phyloP scores from a whole-genome alignment of 37 sponge, comb jelly and placozoan genomes.

The Spongia lamella region DNA sequence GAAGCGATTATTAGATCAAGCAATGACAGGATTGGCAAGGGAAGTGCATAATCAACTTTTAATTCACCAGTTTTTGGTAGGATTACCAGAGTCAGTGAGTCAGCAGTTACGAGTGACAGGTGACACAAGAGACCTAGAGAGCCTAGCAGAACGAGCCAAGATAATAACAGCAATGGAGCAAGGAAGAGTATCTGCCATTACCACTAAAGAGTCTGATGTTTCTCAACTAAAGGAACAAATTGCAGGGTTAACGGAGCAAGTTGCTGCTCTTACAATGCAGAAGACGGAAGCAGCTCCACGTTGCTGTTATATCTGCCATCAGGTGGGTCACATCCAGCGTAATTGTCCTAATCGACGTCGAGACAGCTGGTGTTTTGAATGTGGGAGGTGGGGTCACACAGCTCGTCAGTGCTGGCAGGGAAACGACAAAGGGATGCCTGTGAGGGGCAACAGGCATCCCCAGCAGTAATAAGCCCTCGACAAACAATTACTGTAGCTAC shows the following conservation, averaged over 20 bases:
- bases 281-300: background rate
- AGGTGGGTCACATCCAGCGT: conserved; percentile 13
- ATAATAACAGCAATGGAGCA: conserved; percentile 19
- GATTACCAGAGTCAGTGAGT: conserved; percentile 25
- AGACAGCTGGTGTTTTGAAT: conserved; percentile 4
- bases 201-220: background rate
- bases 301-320: conserved; percentile 11
- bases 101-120: conserved; percentile 35
- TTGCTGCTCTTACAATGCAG: conserved; percentile 12
- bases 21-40: conserved; percentile 53
- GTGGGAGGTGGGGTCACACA: conserved; percentile 19
- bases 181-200: background rate
- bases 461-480: background rate
- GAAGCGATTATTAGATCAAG: conserved; percentile 48
- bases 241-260: conserved; percentile 16
- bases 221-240: conserved; percentile 5
- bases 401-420: conserved; percentile 9
- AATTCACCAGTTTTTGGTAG: conserved; percentile 51
- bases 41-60: conserved; percentile 31
- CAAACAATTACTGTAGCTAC: background rate
- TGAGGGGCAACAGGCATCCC: conserved; percentile 24
- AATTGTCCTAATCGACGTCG: conserved; percentile 2
- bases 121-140: conserved; percentile 17
- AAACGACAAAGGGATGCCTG: conserved; percentile 24
- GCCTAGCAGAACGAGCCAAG: conserved; percentile 14